Evolutionary conservation across 2,888 invertebrate genomes (phyloP).

Genomic region (Limnephilus auricula): DNA sequence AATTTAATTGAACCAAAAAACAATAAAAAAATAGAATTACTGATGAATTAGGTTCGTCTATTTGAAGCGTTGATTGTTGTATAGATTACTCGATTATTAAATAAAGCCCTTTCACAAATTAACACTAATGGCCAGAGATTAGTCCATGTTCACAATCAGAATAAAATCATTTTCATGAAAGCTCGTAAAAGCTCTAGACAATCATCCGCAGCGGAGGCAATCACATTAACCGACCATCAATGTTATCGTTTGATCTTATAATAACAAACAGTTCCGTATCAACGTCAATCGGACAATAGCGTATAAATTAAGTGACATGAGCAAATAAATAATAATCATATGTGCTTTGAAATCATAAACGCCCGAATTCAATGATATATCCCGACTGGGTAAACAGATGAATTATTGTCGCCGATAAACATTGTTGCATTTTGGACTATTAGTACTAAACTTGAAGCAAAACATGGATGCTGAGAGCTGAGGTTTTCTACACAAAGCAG

Average conservation of each 20-base stretch:
- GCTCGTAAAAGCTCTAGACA: slow-evolving; percentile 25
- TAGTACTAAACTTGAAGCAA: background rate
- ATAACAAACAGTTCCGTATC: slow-evolving; percentile 35
- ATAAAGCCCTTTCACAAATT: slow-evolving; percentile 21
- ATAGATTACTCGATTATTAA: slow-evolving; percentile 2
- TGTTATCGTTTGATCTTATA: slow-evolving; percentile 36
- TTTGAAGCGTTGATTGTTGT: background rate
- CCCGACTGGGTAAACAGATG: slow-evolving; percentile 8
- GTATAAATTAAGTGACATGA: slow-evolving; percentile 41
- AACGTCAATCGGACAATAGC: slow-evolving; percentile 35
- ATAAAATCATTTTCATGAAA: slow-evolving; percentile 44
- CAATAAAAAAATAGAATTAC: background rate
- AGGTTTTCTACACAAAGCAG: background rate
- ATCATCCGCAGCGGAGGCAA: slow-evolving; percentile 30
- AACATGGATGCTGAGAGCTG: slow-evolving; percentile 14
- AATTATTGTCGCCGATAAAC: slow-evolving; percentile 8
- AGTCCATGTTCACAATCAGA: slow-evolving; percentile 23
- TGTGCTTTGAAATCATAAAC: slow-evolving; percentile 18
- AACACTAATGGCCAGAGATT: slow-evolving; percentile 26
- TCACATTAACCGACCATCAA: slow-evolving; percentile 36
- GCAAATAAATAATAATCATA: slow-evolving; percentile 20
- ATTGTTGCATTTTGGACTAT: background rate
- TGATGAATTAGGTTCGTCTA: background rate
- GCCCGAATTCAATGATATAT: slow-evolving; percentile 21
- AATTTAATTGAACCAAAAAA: background rate